phyloP scores from a whole-genome alignment of 2,888 invertebrate genomes.

The Cephus rjabovi region DNA sequence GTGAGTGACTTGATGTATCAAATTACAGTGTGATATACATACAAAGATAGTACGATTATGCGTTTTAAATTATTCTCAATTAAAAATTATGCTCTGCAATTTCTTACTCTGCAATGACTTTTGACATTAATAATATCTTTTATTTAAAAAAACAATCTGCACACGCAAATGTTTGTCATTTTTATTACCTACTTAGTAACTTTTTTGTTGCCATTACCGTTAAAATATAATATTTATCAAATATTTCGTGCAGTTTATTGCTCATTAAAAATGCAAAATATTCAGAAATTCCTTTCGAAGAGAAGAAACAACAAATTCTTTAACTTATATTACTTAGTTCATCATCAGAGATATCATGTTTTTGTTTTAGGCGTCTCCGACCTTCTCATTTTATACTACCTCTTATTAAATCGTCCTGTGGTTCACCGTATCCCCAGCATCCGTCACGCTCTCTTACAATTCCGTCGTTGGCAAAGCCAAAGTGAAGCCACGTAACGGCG shows the following conservation, averaged over 20 bases:
- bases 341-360: not conserved
- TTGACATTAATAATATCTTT: not conserved
- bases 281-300: not conserved
- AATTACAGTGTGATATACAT: not conserved
- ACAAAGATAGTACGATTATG: not conserved
- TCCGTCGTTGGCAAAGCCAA: not conserved
- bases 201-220: not conserved
- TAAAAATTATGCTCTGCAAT: too few species aligned
- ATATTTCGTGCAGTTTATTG: not conserved
- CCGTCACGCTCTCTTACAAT: not conserved
- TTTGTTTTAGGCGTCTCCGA: not conserved
- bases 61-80: too few species aligned
- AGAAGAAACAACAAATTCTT: not conserved
- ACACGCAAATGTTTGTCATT: too few species aligned
- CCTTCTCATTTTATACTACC: not conserved
- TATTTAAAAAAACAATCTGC: not conserved
- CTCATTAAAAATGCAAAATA: not conserved
- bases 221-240: not conserved
- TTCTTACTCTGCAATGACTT: not conserved
- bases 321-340: not conserved
- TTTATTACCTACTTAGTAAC: not conserved
- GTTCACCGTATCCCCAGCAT: not conserved
- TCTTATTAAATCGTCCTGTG: not conserved
- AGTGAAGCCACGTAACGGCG: not conserved
- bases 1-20: not conserved